Conservation (phyloP, 2,888 invertebrate species). For the Aricia artaxerxes region DNA sequence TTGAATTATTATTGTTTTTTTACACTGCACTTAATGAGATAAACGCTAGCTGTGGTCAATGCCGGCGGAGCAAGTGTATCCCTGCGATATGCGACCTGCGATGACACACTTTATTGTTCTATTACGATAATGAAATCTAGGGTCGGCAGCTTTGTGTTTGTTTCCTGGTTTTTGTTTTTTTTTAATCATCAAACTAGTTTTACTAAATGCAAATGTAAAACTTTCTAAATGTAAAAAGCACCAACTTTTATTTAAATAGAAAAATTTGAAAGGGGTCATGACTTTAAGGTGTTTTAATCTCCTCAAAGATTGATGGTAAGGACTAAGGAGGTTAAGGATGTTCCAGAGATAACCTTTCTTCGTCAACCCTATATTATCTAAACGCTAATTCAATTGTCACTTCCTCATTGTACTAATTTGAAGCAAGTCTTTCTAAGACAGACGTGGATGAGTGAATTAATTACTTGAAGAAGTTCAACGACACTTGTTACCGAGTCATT, state of each 20-base stretch:
- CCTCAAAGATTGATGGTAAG: not conserved
- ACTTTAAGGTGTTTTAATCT: not conserved
- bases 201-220: not conserved
- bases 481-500: constrained; percentile 36
- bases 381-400: constrained; percentile 68
- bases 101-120: constrained; percentile 70
- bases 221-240: not conserved
- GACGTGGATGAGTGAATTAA: constrained; percentile 42
- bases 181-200: not conserved
- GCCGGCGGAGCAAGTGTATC: constrained; percentile 50
- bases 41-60: constrained; percentile 21
- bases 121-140: constrained; percentile 65
- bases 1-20: constrained; percentile 8
- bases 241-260: not conserved
- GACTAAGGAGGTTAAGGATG: not conserved
- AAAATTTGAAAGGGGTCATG: not conserved
- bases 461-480: constrained; percentile 44
- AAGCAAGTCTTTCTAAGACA: constrained; percentile 42
- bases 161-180: constrained; percentile 41
- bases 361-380: constrained; percentile 46
- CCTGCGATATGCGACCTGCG: constrained; percentile 63
- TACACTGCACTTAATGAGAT: not conserved
- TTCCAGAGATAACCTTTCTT: not conserved
- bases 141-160: constrained; percentile 57
- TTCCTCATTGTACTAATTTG: constrained; percentile 65